Conservation (phyloP, 2,888 invertebrate species). For the Eupeodes latifasciatus region DNA sequence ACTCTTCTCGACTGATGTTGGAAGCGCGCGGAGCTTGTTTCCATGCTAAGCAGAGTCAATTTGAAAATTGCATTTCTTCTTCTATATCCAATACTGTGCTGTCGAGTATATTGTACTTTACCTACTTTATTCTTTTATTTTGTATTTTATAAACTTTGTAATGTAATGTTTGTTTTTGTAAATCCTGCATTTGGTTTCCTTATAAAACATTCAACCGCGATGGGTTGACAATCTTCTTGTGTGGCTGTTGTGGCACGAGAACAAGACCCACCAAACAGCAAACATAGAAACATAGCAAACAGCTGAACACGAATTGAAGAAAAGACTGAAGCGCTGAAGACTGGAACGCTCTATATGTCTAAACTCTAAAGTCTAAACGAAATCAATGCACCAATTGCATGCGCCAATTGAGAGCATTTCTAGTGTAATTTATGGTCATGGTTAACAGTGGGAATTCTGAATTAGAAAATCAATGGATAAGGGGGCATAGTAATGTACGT, state of each 20-base stretch:
- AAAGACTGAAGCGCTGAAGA: too few relatives aligned
- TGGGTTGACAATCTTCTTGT: constrained; percentile 75
- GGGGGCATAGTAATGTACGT: neutral
- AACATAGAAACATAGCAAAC: constrained; percentile 26
- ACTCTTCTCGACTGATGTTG: constrained; percentile 27
- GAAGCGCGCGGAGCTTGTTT: constrained; percentile 50
- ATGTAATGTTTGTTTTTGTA: constrained; percentile 9
- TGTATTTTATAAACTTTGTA: constrained; percentile 1
- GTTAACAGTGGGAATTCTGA: constrained; percentile 63
- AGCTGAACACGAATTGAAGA: constrained; percentile 57
- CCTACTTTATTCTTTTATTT: constrained; percentile 8
- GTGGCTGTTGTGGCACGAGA: constrained; percentile 72
- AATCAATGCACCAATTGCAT: constrained; percentile 74
- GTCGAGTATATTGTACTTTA: too few relatives aligned
- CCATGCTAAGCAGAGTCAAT: constrained; percentile 64
- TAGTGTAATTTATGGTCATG: constrained; percentile 68
- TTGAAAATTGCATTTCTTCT: constrained; percentile 63
- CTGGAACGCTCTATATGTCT: constrained; percentile 3
- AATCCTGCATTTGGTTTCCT: constrained; percentile 61
- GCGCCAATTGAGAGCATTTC: constrained; percentile 72
- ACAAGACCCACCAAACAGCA: constrained; percentile 70
- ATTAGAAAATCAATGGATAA: constrained; percentile 50
- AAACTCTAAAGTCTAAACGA: constrained; percentile 12
- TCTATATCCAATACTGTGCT: constrained; percentile 57
- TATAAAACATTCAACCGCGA: constrained; percentile 36